These are phyloP conservation scores for Pagrus major DNA, from an alignment of 2,113 vertebrate species.

Conservation along the genomic window DNA sequence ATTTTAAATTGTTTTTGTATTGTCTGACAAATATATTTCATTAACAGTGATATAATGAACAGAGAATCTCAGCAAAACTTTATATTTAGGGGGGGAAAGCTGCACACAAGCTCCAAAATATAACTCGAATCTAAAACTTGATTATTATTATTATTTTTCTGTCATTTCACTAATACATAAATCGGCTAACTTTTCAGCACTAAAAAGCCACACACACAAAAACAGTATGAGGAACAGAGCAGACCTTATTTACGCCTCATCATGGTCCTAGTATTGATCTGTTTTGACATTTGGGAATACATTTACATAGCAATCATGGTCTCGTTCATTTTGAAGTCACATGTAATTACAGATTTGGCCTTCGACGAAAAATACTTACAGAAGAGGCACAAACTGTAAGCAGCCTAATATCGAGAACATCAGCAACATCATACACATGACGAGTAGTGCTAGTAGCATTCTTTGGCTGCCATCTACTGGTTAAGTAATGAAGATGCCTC, in stretches of 20 bases:
- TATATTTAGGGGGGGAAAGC: background rate
- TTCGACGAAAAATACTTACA: background rate
- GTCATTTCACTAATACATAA: background rate
- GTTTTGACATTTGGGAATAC: background rate
- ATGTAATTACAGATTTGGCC: background rate
- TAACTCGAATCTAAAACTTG: background rate
- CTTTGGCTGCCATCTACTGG: conserved; percentile 43
- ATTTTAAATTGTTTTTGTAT: too few species aligned
- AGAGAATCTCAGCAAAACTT: background rate
- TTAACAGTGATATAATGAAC: background rate
- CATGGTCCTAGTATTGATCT: background rate
- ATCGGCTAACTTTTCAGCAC: background rate
- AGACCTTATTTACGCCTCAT: background rate
- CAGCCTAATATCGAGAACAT: background rate
- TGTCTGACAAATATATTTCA: background rate
- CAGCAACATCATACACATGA: background rate
- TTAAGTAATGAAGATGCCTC: background rate
- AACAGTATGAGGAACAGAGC: background rate
- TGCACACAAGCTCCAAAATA: background rate
- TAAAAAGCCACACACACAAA: background rate
- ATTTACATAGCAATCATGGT: background rate
- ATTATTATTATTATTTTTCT: too few species aligned
- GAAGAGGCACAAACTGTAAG: background rate
- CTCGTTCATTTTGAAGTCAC: background rate
- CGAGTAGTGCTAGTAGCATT: too few species aligned